Evolutionary conservation across 2,797 vertebrate genomes (phyloP), one percentile per base, ranked within the genome.

Genomic region (Chiroxiphia lanceolata): DNA sequence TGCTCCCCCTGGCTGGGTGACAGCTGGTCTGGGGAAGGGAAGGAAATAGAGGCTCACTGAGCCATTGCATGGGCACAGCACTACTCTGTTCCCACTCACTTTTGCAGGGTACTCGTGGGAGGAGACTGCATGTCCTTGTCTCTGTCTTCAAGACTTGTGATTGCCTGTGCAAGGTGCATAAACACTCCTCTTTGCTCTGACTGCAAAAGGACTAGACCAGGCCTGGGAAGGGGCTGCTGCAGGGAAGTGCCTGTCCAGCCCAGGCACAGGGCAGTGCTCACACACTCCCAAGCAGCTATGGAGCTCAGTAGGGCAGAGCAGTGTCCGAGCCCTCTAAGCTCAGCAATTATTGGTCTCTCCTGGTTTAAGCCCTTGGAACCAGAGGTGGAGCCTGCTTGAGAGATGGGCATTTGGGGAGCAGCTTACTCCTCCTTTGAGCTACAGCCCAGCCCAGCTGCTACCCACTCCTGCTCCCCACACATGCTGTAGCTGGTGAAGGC

Each of bases 271-370:
- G 22, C 42, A 13, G 31, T 2, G 53, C 57, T 81, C 31, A 21
- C 75, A 6, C 34, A 53, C 36, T 63, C 44, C 18, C 21, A 23
- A 21, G 60, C 36, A 79, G 38, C 29, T 23, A 8, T 0, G 0
- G 4, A 59, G 64, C 71, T 79, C 54, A 27, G 59, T 3, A 6
- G 40, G 17, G 10, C 31, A 9, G 22, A 61, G n/a, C n/a, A 45
- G 27, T 2, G 20, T n/a, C 21, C 18, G 1, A 2, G 31, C 34
- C 20, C 42, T 54, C 54, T 56, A 8, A 25, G 15, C 57, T 89
- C 34, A 54, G 51, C 36, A 17, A 17, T 19, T 67, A 7, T 7
- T 7, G 15, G 29, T 77, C 36, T 68, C 5, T 75, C 40, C 87
- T 44, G n/a, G 14, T 54, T 40, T 48, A 63, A 87, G 27, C 9